Percentiles rank a stretch among this genome's conserved stretches.
phyloP scores from a whole-genome alignment of 1,140 invertebrate species.

The Thaumatotibia leucotreta region DNA sequence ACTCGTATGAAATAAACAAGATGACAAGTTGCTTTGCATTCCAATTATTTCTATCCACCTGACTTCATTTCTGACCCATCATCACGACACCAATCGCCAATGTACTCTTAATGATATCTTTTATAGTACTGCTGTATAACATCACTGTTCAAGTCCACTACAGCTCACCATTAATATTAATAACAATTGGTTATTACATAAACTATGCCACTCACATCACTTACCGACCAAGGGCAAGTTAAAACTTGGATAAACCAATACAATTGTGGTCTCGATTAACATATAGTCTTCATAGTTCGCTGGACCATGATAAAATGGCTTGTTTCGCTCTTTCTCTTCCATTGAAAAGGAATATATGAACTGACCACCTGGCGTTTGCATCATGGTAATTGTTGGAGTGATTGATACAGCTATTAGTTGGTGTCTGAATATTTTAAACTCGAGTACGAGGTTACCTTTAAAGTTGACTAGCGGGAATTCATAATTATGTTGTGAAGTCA shows the following conservation, averaged over 20 bases:
- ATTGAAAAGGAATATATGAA: background rate
- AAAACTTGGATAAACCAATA: background rate
- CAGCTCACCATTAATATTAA: slow-evolving; percentile 27
- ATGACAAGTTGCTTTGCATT: too few species aligned
- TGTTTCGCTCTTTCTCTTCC: background rate
- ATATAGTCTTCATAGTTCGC: background rate
- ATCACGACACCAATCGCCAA: background rate
- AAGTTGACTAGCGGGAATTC: background rate
- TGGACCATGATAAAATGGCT: background rate
- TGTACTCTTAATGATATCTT: background rate
- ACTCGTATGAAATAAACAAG: too few species aligned
- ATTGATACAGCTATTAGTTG: slow-evolving; percentile 33
- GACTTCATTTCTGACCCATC: background rate
- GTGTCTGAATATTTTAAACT: slow-evolving; percentile 11
- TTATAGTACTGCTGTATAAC: background rate
- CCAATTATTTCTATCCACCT: background rate
- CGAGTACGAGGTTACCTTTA: background rate
- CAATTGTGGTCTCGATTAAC: background rate
- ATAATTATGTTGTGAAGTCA: background rate
- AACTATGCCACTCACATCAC: background rate
- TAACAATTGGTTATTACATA: slow-evolving; percentile 36
- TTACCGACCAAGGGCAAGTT: background rate
- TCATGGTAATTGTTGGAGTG: slow-evolving; percentile 35
- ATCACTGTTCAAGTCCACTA: background rate
- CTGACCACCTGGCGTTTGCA: slow-evolving; percentile 36